Base-by-base conservation (phyloP, 2,797 vertebrate species). In the Lophius americanus region DNA sequence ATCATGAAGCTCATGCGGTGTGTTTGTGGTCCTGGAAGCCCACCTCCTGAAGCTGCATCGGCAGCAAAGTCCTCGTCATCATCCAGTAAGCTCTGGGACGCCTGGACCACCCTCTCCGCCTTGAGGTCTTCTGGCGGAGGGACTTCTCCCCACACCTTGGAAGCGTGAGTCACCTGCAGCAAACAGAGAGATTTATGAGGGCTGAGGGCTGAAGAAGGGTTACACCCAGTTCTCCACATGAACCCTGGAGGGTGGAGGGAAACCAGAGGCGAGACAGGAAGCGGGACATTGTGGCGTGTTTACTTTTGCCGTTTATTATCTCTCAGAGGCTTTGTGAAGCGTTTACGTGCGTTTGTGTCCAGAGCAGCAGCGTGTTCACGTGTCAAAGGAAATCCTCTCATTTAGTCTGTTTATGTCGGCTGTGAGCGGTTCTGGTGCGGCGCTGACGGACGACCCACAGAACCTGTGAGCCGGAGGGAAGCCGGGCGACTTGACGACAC, bases 71-170 rank as follows among this genome's bases (percentile, higher is more conserved):
- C 93, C 63, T 93, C 93, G 4, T 94, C 93, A 8, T 94, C 93
- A 11, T 91, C 92, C 65, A 93, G 85, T 59, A 91, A 86, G 63
- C 73, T 90, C 33, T 37, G 85, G 7, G 88, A 82, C 9, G 72
- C 70, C 64, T 44, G 64, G 41, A 83, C 61, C 7, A 71, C 73
- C 37, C 84, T 91, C 60, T 85, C 81, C 1, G 85, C 81, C 50
- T 93, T 92, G 70, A 93, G 63, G 79, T 95, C 92, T 68, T 94
- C 93, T 4, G 92, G 92, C 61, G 93, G 50, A 6, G 91, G 87
- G 32, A 94, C 91, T 81, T 94, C 94, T 47, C 89, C 92, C 94
- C 91, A 95, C 68, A 94, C 94, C 88, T 94, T 94, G 39, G 94
- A 95, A 75, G 90, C 85, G 63, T 79, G 78, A 41, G 81, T 89